Evolutionary conservation across 2,797 vertebrate genomes (phyloP), one percentile per base, ranked within the genome.

Genomic region (Liparis tanakae): DNA sequence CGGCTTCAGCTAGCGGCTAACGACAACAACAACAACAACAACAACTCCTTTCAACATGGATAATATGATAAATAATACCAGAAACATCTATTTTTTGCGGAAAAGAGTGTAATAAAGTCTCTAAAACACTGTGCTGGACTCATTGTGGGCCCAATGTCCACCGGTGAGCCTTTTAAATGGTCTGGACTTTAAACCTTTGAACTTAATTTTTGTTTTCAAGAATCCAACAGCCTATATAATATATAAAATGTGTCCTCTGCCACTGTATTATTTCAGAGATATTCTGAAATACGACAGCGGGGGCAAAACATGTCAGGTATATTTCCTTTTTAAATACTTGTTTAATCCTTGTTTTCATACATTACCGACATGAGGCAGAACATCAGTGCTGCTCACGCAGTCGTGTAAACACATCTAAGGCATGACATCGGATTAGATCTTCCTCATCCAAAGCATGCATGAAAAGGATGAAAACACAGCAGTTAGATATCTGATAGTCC

Each of bases 401-500:
- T 43, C 33, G 1, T 65, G 69, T 39, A 20, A 66, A 72, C 30
- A 25, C 5, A 44, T 66, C 57, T 17, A 59, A 18, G 18, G 51
- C 56, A 30, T 37, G 25, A 67, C 56, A 79, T 66, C 41, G 57
- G 34, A 72, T 72, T 30, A 44, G 3, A 61, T 63, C 43, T 51
- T 59, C 12, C 18, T 22, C 4, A 46, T 22, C n/a, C 5, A 6
- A 36, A 41, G 63, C 37, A 43, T 67, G 64, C 62, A 69, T 7
- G 41, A 62, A 37, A 14, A 70, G 46, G 67, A 34, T 54, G 18
- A 17, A 64, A 64, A 53, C n/a, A 46, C 14, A 53, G n/a, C 10
- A 4, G 53, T 48, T 13, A 30, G 50, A 10, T 44, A 44, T 67
- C 34, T 59, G 65, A 61, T 60, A 30, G 12, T 62, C 2, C 9